phyloP scores from a whole-genome alignment of 2,113 vertebrate genomes.

The Indri indri region DNA sequence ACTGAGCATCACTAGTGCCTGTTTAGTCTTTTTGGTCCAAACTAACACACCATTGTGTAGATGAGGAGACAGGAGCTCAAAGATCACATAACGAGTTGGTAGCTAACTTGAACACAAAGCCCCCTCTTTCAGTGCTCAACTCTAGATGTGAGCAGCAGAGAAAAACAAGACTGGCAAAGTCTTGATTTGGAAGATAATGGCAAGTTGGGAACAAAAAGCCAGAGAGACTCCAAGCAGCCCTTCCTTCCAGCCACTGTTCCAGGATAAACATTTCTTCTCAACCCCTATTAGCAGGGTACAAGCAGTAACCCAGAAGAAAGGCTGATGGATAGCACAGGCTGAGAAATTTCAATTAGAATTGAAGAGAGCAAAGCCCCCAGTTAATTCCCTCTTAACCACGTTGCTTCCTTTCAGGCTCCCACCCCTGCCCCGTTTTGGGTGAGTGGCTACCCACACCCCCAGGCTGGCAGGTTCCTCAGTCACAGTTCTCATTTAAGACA shows the following conservation, averaged over 20 bases:
- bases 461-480: neutral
- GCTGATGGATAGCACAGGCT: constrained; percentile 21
- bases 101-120: neutral
- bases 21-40: neutral
- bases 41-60: neutral
- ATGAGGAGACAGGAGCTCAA: neutral
- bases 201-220: neutral
- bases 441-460: neutral
- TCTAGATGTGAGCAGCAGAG: neutral
- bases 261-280: constrained; percentile 36
- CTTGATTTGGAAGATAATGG: neutral
- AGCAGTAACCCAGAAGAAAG: constrained; percentile 37
- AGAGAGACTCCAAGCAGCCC: neutral
- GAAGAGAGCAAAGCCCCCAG: neutral
- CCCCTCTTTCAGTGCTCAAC: neutral
- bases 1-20: neutral
- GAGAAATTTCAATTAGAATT: constrained; percentile 27
- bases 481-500: neutral
- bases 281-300: neutral
- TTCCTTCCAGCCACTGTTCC: neutral
- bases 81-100: neutral
- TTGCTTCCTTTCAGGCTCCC: neutral
- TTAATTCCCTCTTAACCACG: neutral
- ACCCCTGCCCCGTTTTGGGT: neutral
- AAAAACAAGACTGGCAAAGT: neutral